Evolutionary conservation across 2,797 vertebrate genomes (phyloP), one percentile per base, ranked within the genome.

Genomic region (Sebastes minor): DNA sequence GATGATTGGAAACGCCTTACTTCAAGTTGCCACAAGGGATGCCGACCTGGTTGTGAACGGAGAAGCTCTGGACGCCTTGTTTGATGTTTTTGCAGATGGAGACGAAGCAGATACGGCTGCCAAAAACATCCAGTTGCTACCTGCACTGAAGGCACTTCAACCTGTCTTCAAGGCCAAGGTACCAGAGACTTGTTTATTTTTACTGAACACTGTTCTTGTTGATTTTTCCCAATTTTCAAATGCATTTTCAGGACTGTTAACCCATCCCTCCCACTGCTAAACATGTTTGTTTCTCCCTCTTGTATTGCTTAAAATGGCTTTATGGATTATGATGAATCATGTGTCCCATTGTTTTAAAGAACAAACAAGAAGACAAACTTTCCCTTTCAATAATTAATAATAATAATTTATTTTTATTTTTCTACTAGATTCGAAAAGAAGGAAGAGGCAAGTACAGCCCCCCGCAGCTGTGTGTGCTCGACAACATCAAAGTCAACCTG

Each of bases 41-140:
- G 23, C 91, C 27, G 96, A 97, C 76, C 95, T 99, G 63, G 97
- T 99, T 38, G 99, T 98, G 55, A 96, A 95, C 6, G 98, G 98
- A 46, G 99, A 99, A 91, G 97, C 98, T 8, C 94, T 99, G 67
- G 99, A 99, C 53, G 98, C 98, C 42, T 93, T 99, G 87, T 97
- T 99, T 74, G 99, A 99, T 33, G 98, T 99, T 22, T 99, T 99
- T 84, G 98, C 98, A 2, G 98, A 99, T 57, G 98, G 99, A n/a
- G 88, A 95, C 63, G 97, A 98, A 91, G 97, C 98, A 0, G 97
- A 99, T 89, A 93, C 67, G 3, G 98, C 97, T 0, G 97, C 97
- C 0, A 86, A 95, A 80, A 95, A 95, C 90, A 97, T 99, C 86
- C 95, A 93, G 62, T 89, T 99, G 74, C 93, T 98, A 57, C 89